Base-by-base conservation (phyloP, 1,140 invertebrate species). In the Ganaspis sp. region DNA sequence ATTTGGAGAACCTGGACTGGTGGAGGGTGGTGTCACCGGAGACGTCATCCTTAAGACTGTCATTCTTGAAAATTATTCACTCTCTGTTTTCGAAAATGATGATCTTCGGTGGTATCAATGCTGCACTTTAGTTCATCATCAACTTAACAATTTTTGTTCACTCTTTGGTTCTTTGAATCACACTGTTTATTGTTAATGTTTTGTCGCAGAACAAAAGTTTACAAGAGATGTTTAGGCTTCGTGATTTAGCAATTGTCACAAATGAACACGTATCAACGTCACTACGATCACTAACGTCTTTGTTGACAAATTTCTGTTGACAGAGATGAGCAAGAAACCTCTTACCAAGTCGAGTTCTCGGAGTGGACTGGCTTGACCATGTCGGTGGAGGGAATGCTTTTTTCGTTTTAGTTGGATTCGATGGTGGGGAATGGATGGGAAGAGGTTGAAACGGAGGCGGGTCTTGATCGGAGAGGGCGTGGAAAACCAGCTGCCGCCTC, bases 31-130 rank as follows among this genome's bases (percentile, higher is more conserved):
- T 76, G 87, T 89, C 82, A 86, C 78, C 70, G 88, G 89, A 69
- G 89, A 89, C 17, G 86, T 89, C 90, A 90, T 90, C 80, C 88
- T 91, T 73, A 90, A 77, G 77, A 91, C 89, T 84, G 90, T 91
- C 90, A 91, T 91, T 85, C 78, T 89, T 75, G 49, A 40, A 12
- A 15, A 45, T 26, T 45, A n/a, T 1, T 37, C 11, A 8, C n/a
- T 17, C 9, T 40, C 1, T n/a, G n/a, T n/a, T n/a, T 40, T 69
- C 21, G 0, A 21, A 69, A 69, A 26, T 29, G 26, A 69, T n/a
- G n/a, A n/a, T n/a, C n/a, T n/a, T n/a, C n/a, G n/a, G n/a, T n/a
- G n/a, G n/a, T n/a, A n/a, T n/a, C n/a, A n/a, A n/a, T n/a, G n/a
- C n/a, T n/a, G n/a, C n/a, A n/a, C n/a, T n/a, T n/a, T n/a, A n/a